phyloP scores from a whole-genome alignment of 2,888 invertebrate genomes.

The Ceramica pisi region DNA sequence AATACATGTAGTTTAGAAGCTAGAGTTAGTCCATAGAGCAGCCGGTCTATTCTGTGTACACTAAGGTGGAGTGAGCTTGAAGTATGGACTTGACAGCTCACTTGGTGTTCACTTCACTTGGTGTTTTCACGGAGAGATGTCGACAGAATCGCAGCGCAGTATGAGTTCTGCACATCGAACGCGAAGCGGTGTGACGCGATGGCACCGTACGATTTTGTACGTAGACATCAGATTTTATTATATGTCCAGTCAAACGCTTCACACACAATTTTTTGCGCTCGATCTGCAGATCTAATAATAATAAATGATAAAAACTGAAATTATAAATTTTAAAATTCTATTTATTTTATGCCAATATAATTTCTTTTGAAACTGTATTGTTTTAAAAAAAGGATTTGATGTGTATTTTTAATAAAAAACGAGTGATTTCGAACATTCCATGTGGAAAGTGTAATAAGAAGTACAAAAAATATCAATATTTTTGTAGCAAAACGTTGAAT shows the following conservation, averaged over 20 bases:
- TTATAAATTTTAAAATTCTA: conserved; percentile 78
- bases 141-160: not conserved
- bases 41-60: no score
- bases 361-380: conserved; percentile 76
- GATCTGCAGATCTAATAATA: conserved; percentile 65
- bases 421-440: conserved; percentile 90
- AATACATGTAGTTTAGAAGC: conserved; percentile 78
- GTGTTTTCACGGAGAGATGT: no score
- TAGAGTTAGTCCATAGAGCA: conserved; percentile 77
- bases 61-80: no score
- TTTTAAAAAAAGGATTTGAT: conserved; percentile 78
- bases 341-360: conserved; percentile 83
- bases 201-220: conserved; percentile 20
- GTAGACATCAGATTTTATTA: conserved; percentile 26
- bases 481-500: conserved; percentile 85
- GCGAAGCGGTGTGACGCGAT: conserved; percentile 25
- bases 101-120: no score
- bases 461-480: conserved; percentile 90
- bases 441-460: conserved; percentile 87
- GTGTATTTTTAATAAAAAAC: conserved; percentile 81
- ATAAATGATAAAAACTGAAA: conserved; percentile 68
- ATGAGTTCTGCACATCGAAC: conserved; percentile 55
- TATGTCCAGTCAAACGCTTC: conserved; percentile 7
- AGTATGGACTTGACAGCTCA: no score
- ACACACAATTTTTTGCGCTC: conserved; percentile 15